Base-by-base conservation (phyloP, 2,113 vertebrate genomes). In the Grammomys dolichurus region DNA sequence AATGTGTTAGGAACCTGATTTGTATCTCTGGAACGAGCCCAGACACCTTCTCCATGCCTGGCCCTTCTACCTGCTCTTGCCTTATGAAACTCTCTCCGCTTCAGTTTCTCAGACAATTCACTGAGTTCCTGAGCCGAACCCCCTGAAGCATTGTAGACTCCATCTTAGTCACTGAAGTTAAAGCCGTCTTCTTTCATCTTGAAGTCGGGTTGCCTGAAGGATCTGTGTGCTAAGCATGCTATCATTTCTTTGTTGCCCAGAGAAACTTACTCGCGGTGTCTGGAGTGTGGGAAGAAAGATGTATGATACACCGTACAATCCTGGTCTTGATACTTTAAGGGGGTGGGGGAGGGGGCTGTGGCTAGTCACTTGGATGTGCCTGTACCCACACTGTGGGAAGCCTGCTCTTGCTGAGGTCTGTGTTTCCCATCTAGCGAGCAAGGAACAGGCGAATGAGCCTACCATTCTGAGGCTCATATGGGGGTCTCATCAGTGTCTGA, bases 61-160 rank as follows among this genome's bases (percentile, higher is more conserved):
- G 81, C 20, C 8, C 48, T 43, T 40, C 22, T 3, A 54, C 60
- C 13, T 2, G 26, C 5, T 31, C 24, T 7, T 13, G 16, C 4
- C 5, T 12, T 51, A 54, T 33, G 9, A 6, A 31, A 3, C 1
- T 0, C 67, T 89, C 72, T 86, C 17, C 2, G 31, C 48, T 60
- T 67, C 26, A 67, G 19, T 36, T 6, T 28, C 69, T 72, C 11
- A 0, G 4, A 7, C 73, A 1, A 0, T 7, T 56, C 8, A 7
- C 54, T 20, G n/a, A 26, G 43, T 22, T 2, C 48, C 58, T 0
- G 7, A 51, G 36, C 94, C 7, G 86, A 40, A 36, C 67, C 33
- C 1, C 28, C 2, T 5, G 54, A 20, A 17, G 6, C 56, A 2
- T 0, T 28, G 46, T 40, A 70, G 48, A 33, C 67, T 58, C 31